phyloP scores from a whole-genome alignment of 2,888 invertebrate species.

The Perizoma flavofasciatum region DNA sequence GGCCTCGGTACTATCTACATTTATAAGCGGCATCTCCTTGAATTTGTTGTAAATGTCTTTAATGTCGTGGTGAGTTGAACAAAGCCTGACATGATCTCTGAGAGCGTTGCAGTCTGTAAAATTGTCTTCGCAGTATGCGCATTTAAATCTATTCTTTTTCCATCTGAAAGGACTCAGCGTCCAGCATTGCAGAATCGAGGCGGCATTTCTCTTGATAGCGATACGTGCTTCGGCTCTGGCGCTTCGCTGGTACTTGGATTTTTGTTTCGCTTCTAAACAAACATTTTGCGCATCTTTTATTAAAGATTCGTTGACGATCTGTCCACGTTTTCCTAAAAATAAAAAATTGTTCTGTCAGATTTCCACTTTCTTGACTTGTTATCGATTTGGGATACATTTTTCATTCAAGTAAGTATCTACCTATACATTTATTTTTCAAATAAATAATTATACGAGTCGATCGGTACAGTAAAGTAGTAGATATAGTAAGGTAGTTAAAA shows the following conservation, averaged over 20 bases:
- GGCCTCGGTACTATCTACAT: constrained; percentile 67
- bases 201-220: constrained; percentile 72
- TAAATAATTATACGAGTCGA: too few relatives aligned
- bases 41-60: constrained; percentile 75
- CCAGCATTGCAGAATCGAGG: constrained; percentile 69
- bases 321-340: constrained; percentile 72
- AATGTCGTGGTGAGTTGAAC: constrained; percentile 56
- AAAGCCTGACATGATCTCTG: constrained; percentile 61
- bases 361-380: constrained; percentile 7
- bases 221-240: constrained; percentile 67
- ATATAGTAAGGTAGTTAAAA: too few relatives aligned
- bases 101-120: constrained; percentile 64
- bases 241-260: constrained; percentile 63
- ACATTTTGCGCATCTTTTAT: constrained; percentile 44
- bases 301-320: constrained; percentile 51
- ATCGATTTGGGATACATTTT: not conserved
- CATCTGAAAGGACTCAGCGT: constrained; percentile 70
- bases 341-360: constrained; percentile 58
- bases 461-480: too few relatives aligned
- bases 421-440: too few relatives aligned
- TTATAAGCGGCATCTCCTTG: constrained; percentile 74
- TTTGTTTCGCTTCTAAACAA: constrained; percentile 37
- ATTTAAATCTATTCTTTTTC: constrained; percentile 72
- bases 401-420: too few relatives aligned
- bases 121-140: constrained; percentile 70